phyloP scores from a whole-genome alignment of 2,888 invertebrate genomes.

The Lamellibrachia columna region DNA sequence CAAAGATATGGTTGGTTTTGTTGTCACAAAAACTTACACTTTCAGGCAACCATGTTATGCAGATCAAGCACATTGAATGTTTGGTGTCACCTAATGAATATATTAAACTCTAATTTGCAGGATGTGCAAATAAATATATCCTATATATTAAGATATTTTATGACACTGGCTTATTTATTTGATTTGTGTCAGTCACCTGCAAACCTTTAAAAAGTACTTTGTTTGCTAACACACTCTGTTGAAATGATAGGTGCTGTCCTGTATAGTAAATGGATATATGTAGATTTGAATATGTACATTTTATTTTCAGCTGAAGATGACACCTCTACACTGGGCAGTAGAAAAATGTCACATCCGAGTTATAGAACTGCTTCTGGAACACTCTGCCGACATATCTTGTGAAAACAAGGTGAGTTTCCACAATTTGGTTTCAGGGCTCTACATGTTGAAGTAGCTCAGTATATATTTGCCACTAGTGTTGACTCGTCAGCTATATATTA shows the following conservation, averaged over 20 bases:
- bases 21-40: too few relatives aligned
- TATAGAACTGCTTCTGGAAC: slow-evolving; percentile 76
- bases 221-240: neutral
- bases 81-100: neutral
- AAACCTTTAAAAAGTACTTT: neutral
- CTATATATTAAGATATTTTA: neutral
- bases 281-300: slow-evolving; percentile 21
- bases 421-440: neutral
- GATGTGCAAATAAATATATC: neutral
- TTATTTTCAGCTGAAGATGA: slow-evolving; percentile 78
- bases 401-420: slow-evolving; percentile 71
- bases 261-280: neutral
- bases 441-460: neutral
- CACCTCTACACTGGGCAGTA: slow-evolving; percentile 93
- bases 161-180: neutral
- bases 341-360: slow-evolving; percentile 80
- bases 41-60: too few relatives aligned
- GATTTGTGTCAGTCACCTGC: neutral
- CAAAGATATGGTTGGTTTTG: slow-evolving; percentile 76
- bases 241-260: neutral
- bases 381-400: slow-evolving; percentile 77
- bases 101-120: neutral
- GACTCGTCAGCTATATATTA: neutral
- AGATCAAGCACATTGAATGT: neutral
- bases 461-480: neutral